Evolutionary conservation across 1,140 invertebrate species (phyloP).

Genomic region (Nephotettix cincticeps): DNA sequence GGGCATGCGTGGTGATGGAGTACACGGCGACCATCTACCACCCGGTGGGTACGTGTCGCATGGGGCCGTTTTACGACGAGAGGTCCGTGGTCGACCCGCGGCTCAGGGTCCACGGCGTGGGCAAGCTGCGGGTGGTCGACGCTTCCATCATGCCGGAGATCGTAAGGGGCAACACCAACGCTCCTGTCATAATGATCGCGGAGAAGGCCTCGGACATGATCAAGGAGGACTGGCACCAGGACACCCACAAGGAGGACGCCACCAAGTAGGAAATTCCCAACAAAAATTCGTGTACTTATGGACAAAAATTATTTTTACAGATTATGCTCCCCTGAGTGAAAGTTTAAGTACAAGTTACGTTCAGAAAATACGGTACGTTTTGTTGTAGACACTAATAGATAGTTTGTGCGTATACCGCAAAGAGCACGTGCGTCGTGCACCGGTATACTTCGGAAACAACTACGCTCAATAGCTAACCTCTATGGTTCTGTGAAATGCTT

Average conservation of each 20-base stretch:
- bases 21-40: constrained; percentile 87
- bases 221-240: constrained; percentile 41
- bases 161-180: constrained; percentile 55
- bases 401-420: too few species aligned
- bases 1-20: constrained; percentile 66
- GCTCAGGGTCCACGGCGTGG: constrained; percentile 49
- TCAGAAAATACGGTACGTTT: too few species aligned
- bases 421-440: too few species aligned
- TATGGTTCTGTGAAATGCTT: too few species aligned
- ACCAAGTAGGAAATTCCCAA: too few species aligned
- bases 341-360: too few species aligned
- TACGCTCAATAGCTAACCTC: too few species aligned
- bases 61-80: constrained; percentile 50
- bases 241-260: not conserved
- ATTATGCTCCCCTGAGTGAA: too few species aligned
- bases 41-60: constrained; percentile 61
- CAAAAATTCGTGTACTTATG: too few species aligned
- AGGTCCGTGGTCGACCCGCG: constrained; percentile 51
- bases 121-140: constrained; percentile 48
- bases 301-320: too few species aligned
- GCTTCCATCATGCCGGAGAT: constrained; percentile 52
- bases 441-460: too few species aligned
- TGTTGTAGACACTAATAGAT: too few species aligned
- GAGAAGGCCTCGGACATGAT: constrained; percentile 58
- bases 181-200: constrained; percentile 58